Conservation (phyloP, 1,140 invertebrate genomes). For the Anastrepha ludens region DNA sequence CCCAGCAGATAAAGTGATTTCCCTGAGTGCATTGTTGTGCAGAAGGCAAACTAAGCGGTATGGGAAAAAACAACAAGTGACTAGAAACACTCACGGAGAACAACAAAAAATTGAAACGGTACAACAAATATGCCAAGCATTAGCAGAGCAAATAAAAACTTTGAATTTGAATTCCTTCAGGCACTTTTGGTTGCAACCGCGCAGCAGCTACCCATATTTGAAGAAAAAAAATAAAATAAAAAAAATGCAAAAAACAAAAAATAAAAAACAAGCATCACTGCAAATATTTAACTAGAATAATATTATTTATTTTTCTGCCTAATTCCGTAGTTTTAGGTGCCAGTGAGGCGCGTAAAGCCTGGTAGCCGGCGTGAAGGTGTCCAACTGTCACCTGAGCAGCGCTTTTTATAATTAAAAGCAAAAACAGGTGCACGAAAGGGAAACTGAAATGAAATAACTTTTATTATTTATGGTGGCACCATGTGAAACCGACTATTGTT, state of each 20-base stretch:
- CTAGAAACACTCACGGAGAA: background rate
- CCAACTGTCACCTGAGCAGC: constrained; percentile 8
- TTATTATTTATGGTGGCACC: constrained; percentile 8
- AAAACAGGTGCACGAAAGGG: background rate
- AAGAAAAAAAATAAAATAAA: too few species aligned
- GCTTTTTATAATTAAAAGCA: background rate
- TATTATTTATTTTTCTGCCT: background rate
- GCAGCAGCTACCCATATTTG: constrained; percentile 1
- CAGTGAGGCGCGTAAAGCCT: constrained; percentile 46
- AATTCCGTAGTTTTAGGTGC: constrained; percentile 4
- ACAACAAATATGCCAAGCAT: constrained; percentile 19
- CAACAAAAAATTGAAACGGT: background rate
- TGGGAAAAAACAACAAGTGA: constrained; percentile 45
- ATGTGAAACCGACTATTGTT: background rate
- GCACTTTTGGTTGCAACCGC: background rate
- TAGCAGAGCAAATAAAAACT: background rate
- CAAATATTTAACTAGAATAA: background rate
- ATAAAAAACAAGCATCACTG: background rate
- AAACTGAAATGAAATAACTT: background rate
- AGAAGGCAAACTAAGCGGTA: background rate
- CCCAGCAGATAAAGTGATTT: constrained; percentile 50
- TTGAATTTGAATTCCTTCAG: background rate
- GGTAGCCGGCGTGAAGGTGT: constrained; percentile 46
- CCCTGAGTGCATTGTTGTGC: background rate
- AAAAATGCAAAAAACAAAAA: too few species aligned